Conservation (phyloP, 2,113 vertebrate species). For the Athene noctua region DNA sequence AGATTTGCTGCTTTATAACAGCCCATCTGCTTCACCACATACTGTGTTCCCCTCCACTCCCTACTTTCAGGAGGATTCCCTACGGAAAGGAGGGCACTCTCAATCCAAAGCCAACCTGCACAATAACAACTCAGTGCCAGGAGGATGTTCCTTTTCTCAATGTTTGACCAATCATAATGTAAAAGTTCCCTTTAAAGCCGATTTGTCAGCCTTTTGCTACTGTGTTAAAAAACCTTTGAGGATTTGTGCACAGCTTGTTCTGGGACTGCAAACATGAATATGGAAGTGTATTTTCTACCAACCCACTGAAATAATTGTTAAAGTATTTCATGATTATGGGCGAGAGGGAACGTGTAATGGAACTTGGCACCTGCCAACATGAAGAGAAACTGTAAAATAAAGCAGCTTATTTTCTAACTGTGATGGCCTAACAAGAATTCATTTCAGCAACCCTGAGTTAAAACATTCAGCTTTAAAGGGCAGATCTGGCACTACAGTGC, state of each 20-base stretch:
- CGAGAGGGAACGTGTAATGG: background rate
- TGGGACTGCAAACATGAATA: background rate
- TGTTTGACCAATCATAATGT: background rate
- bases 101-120: background rate
- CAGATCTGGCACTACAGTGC: background rate
- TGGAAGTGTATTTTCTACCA: background rate
- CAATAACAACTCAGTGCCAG: fast-evolving
- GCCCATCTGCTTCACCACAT: background rate
- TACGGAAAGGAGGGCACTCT: background rate
- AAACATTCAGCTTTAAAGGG: background rate
- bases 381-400: background rate
- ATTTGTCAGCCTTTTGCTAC: background rate
- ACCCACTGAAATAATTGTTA: background rate
- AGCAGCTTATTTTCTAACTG: background rate
- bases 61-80: background rate
- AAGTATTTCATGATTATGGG: background rate
- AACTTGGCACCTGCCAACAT: background rate
- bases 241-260: background rate
- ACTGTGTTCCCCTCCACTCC: too few relatives aligned
- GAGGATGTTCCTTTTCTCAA: background rate
- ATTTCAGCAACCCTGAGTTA: background rate
- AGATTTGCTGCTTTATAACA: background rate
- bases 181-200: background rate
- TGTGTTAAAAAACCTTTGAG: background rate
- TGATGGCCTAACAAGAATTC: background rate